Evolutionary conservation across 2,797 vertebrate species (phyloP).

Genomic region (Peromyscus aztecus): DNA sequence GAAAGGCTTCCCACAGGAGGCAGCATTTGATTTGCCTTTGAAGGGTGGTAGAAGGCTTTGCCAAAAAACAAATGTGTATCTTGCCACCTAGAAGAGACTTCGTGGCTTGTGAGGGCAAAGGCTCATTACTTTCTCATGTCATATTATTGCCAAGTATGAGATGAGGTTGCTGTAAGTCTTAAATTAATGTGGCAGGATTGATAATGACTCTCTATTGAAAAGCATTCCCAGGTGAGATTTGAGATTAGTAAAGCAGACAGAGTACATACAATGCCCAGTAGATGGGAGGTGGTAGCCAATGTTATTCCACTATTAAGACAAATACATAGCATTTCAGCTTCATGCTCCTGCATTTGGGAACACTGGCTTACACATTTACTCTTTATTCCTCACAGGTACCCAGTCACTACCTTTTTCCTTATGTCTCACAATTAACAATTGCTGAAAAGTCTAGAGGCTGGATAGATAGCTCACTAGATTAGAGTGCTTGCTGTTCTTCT

Average conservation of each 20-base stretch:
- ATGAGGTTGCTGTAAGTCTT: background rate
- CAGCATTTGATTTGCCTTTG: background rate
- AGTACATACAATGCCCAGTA: background rate
- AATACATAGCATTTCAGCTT: background rate
- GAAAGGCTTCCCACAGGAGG: background rate
- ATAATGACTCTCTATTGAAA: conserved; percentile 8
- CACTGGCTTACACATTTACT: background rate
- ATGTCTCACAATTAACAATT: background rate
- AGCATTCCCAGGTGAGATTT: background rate
- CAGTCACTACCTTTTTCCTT: background rate
- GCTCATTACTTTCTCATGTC: background rate
- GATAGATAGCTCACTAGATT: background rate
- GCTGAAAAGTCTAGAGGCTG: background rate
- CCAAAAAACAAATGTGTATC: background rate
- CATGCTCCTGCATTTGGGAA: background rate
- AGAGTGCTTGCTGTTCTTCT: background rate
- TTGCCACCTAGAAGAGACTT: background rate
- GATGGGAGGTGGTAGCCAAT: background rate
- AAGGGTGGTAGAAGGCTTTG: background rate
- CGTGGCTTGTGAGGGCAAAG: background rate
- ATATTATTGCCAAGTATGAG: background rate
- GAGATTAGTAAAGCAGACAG: background rate
- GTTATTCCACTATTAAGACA: background rate
- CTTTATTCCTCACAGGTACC: background rate
- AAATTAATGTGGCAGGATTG: background rate